Base-by-base conservation (phyloP, 2,113 vertebrate genomes). In the Brienomyrus brachyistius region DNA sequence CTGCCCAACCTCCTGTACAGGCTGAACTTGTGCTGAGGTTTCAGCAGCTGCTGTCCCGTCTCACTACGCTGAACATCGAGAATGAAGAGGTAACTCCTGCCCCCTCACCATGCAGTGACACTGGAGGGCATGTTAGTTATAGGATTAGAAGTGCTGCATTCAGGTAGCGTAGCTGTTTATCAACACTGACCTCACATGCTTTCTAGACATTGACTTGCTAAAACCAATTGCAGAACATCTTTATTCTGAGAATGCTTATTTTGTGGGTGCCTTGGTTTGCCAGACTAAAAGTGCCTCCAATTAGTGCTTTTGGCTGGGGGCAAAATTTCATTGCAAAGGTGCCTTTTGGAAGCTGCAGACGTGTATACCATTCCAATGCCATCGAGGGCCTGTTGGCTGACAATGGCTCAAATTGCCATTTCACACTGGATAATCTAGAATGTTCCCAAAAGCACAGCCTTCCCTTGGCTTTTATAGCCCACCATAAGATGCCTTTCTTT, bases 11-110 rank as follows among this genome's bases (percentile, higher is more conserved):
- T 21, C 97, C 98, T 11, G 96, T 99, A 89, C 98, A 99, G 95
- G 96, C 97, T 0, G 98, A 99, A 90, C 97, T 99, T 62, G 95
- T 96, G 92, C 96, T 99, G 52, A 96, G 98, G 15, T 98, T 98
- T 93, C 98, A 98, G 54, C 98, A 99, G 90, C 97, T 99, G 5
- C 98, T 98, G 95, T 99, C 98, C 6, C 97, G 98, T 88, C 94
- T 99, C 92, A 94, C 98, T 27, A 99, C 98, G 0, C 97, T 99
- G 90, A 98, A 98, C 95, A 99, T 99, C 0, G 98, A 99, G 95
- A 99, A 98, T 0, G 98, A 99, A 90, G 98, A 99, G 98, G 98
- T 99, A 91, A 96, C 95, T 86, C 10, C 66, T 23, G 43, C 83
- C 13, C 56, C 89, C 74, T 85, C 31, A 50, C 27, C 11, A n/a